Evolutionary conservation across 53 echinoderm and acorn worm species (phyloP).

Genomic region (Echinarachnius parma): DNA sequence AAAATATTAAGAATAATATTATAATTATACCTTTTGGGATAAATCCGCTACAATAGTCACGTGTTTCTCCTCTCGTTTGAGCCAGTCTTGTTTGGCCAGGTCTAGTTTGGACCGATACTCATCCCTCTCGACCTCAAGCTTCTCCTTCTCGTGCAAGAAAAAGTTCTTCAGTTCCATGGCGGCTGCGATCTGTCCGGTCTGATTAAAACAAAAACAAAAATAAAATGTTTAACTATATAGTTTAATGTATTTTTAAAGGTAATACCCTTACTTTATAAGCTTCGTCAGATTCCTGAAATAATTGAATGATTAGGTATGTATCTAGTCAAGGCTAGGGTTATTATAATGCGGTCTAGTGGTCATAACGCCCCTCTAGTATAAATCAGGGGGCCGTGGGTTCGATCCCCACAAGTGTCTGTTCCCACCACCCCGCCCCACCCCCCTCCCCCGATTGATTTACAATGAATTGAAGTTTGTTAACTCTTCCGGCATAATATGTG

Average conservation of each 20-base stretch:
- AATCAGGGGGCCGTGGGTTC: too few relatives aligned
- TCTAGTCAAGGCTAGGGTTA: too few relatives aligned
- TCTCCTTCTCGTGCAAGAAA: constrained; percentile 13
- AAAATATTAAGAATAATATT: not conserved
- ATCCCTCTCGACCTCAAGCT: not conserved
- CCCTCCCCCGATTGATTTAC: too few relatives aligned
- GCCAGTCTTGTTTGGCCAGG: not conserved
- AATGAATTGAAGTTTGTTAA: too few relatives aligned
- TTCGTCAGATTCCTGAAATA: too few relatives aligned
- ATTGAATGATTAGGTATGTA: too few relatives aligned
- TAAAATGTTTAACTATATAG: not conserved
- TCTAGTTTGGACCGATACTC: not conserved
- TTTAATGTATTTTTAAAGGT: not conserved
- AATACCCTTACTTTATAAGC: not conserved
- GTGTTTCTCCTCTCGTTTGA: constrained; percentile 8
- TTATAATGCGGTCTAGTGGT: too few relatives aligned
- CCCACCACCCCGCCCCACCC: too few relatives aligned
- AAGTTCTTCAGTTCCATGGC: constrained; percentile 9
- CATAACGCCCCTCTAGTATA: too few relatives aligned
- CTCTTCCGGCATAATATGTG: too few relatives aligned
- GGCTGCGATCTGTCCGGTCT: constrained; percentile 15
- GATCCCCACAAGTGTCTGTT: too few relatives aligned
- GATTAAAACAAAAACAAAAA: not conserved
- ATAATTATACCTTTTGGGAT: constrained; percentile 18
- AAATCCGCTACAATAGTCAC: constrained; percentile 14